Conservation (phyloP, 2,888 invertebrate species). For the Chrysolina oricalcia region DNA sequence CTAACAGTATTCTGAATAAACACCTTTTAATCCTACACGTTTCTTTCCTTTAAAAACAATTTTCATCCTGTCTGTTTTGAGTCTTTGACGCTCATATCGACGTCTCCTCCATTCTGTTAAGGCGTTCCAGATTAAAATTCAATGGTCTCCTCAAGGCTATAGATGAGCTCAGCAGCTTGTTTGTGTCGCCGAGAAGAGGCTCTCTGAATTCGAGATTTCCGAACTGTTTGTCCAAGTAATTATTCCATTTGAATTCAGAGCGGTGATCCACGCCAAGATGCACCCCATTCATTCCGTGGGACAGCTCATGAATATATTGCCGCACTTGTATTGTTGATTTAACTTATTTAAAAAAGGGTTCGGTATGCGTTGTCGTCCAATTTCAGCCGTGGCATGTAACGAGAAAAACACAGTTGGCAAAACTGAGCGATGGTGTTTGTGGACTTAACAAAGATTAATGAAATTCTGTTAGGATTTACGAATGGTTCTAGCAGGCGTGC, state of each 20-base stretch:
- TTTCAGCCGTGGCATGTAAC: neutral
- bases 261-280: neutral
- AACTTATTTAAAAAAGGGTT: neutral
- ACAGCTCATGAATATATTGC: conserved; percentile 4
- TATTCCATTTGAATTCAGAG: conserved; percentile 9
- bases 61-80: neutral
- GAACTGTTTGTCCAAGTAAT: neutral
- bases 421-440: neutral
- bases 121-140: conserved; percentile 1
- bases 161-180: neutral
- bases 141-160: neutral
- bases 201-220: neutral
- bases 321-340: neutral
- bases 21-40: neutral
- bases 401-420: too few species aligned
- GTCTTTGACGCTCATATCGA: neutral
- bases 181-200: neutral
- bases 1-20: too few species aligned
- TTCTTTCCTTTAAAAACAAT: neutral
- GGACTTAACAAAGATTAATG: too few species aligned
- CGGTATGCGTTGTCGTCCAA: neutral
- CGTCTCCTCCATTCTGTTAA: too few species aligned
- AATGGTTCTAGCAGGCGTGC: too few species aligned
- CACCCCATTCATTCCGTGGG: conserved; percentile 1
- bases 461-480: too few species aligned